phyloP scores from a whole-genome alignment of 2,888 invertebrate species.

The Bellardia pandia region DNA sequence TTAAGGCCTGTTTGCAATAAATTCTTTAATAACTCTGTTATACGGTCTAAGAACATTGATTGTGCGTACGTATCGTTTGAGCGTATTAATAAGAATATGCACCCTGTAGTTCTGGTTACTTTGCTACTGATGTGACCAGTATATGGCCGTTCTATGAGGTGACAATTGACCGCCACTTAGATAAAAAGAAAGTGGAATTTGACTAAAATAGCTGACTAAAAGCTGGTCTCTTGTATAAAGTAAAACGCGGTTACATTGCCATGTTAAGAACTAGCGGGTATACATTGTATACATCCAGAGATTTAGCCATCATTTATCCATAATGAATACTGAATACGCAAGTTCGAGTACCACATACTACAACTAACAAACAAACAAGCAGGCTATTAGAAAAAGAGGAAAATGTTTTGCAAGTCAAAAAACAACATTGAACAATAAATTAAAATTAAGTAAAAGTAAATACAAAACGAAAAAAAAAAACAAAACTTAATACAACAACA shows the following conservation, averaged over 20 bases:
- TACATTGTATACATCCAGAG: constrained; percentile 26
- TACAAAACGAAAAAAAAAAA: constrained; percentile 49
- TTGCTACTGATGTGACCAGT: no score
- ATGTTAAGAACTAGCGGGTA: no score
- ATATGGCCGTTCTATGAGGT: no score
- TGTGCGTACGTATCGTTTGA: constrained; percentile 6
- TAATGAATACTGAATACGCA: constrained; percentile 49
- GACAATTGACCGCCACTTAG: no score
- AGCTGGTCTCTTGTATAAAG: no score
- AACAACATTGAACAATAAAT: constrained; percentile 69
- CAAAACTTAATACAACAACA: constrained; percentile 11
- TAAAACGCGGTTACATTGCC: no score
- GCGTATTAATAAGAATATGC: neutral
- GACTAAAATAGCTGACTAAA: no score
- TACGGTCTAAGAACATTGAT: neutral
- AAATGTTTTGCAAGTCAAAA: constrained; percentile 67
- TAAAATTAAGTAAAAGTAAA: constrained; percentile 67
- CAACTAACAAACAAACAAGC: constrained; percentile 21
- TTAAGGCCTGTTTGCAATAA: no score
- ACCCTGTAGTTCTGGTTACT: no score
- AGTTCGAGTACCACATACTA: constrained; percentile 41
- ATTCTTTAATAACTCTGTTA: constrained; percentile 24
- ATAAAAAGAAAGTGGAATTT: no score
- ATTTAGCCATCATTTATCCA: constrained; percentile 51
- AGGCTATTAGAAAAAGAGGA: constrained; percentile 69